Evolutionary conservation across 2,888 invertebrate species (phyloP), one percentile per base, ranked within the genome.

Genomic region (Conistra vaccinii): DNA sequence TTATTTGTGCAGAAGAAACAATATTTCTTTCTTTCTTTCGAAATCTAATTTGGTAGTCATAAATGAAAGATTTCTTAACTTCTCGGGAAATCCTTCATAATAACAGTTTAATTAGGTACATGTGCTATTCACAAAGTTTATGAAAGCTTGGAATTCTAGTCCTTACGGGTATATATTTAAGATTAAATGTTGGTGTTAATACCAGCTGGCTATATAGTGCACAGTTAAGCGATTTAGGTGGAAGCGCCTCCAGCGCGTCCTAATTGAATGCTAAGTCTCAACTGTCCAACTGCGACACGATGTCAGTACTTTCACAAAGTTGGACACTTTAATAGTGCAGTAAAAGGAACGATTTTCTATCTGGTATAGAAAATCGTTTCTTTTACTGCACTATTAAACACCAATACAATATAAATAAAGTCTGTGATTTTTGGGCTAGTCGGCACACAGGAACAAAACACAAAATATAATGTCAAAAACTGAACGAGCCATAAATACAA

Each of bases 221-320:
- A 35, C 20, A 26, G 35, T 67, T 35, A 39, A 29, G 10, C 3
- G 14, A 39, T 68, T 67, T 63, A 63, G 23, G 14, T 63, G 1
- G 5, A 23, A 63, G 63, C 23, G 26, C 23, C 20, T 39, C 26
- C 23, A 9, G 5, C 39, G 7, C 26, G 5, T 23, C 1, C 14
- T 67, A 26, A 67, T 67, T 67, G 26, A 39, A 23, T 3, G 39
- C 29, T 68, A 63, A 63, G 23, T 20, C 23, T 17, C 26, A 62
- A 68, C 39, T 63, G 23, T 68, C 63, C 39, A 63, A 39, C 14
- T 62, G 35, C 20, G 62, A 26, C 32, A 66, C 32, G 35, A 67
- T 5, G 65, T 39, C 12, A 17, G 39, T 29, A 39, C 29, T 39
- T 42, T 17, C 23, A 65, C 29, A 65, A 63, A 63, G 23, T 29